Conservation (phyloP, 2,113 vertebrate species). For the Oxyruncus cristatus region DNA sequence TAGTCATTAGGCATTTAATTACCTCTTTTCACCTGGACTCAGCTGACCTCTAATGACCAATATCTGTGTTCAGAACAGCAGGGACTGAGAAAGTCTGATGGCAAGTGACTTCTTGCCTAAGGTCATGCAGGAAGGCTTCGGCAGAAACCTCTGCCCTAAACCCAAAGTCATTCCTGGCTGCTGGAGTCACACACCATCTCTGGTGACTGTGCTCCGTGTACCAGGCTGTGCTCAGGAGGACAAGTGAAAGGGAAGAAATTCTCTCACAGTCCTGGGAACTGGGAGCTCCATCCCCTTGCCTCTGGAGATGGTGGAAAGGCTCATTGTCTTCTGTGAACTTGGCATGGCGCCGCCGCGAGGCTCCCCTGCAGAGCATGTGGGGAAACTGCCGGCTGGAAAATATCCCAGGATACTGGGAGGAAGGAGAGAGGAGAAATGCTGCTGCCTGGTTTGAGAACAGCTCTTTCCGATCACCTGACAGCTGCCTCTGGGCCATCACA, state of each 20-base stretch:
- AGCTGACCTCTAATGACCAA: conserved; percentile 5
- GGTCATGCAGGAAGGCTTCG: not conserved
- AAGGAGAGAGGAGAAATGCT: not conserved
- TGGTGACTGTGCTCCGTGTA: rapidly evolving
- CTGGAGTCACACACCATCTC: not conserved
- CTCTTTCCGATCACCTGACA: not conserved
- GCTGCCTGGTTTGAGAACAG: not conserved
- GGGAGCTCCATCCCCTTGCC: not conserved
- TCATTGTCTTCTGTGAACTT: not conserved
- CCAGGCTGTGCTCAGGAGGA: not conserved
- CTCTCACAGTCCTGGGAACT: conserved; percentile 11
- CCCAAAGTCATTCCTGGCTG: not conserved
- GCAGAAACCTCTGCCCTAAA: not conserved
- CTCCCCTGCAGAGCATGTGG: not conserved
- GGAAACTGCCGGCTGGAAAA: not conserved
- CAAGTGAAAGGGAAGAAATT: conserved; percentile 36
- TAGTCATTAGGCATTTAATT: conserved; percentile 3
- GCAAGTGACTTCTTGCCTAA: not conserved
- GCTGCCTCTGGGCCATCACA: not conserved
- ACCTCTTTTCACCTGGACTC: not conserved
- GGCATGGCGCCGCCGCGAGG: rapidly evolving
- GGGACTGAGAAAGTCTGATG: not conserved
- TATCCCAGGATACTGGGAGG: not conserved
- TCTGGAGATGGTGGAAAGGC: not conserved
- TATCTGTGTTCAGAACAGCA: not conserved